Evolutionary conservation across 2,797 vertebrate species (phyloP).

Genomic region (Takifugu ocellatus): DNA sequence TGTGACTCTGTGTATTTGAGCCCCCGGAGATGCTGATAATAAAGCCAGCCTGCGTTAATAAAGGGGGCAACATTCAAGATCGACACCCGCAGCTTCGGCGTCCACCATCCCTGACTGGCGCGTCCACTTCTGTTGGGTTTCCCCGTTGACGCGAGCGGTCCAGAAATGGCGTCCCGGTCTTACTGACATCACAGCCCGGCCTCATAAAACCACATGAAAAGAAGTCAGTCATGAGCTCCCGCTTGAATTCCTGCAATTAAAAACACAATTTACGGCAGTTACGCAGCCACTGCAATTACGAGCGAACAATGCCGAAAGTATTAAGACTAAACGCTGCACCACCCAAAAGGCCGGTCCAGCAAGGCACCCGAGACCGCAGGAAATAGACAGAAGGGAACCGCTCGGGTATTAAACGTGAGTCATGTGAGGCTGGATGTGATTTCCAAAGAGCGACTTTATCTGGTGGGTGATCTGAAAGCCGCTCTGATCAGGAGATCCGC

Average conservation of each 20-base stretch:
- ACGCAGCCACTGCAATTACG: slow-evolving; percentile 10
- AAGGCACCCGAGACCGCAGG: background rate
- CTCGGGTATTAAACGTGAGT: slow-evolving; percentile 22
- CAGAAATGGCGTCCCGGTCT: slow-evolving; percentile 68
- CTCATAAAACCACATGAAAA: slow-evolving; percentile 70
- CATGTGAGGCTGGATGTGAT: slow-evolving; percentile 8
- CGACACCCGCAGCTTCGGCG: too few species aligned
- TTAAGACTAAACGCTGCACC: background rate
- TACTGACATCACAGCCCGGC: slow-evolving; percentile 64
- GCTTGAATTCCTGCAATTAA: slow-evolving; percentile 10
- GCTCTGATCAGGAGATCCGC: too few species aligned
- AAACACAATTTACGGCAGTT: slow-evolving; percentile 34
- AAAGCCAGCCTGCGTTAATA: too few species aligned
- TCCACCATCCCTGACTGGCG: background rate
- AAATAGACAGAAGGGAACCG: slow-evolving; percentile 10
- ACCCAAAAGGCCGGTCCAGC: slow-evolving; percentile 2
- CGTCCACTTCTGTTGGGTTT: slow-evolving; percentile 8
- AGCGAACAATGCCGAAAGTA: background rate
- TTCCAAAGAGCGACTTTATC: too few species aligned
- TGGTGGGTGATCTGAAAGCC: too few species aligned
- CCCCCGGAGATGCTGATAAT: too few species aligned
- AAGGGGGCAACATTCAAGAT: too few species aligned
- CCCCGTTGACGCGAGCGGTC: slow-evolving; percentile 31
- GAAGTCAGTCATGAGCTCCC: slow-evolving; percentile 23
- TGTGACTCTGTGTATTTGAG: too few species aligned